Evolutionary conservation across 2,888 invertebrate genomes (phyloP).

Genomic region (Tupiocoris notatus): DNA sequence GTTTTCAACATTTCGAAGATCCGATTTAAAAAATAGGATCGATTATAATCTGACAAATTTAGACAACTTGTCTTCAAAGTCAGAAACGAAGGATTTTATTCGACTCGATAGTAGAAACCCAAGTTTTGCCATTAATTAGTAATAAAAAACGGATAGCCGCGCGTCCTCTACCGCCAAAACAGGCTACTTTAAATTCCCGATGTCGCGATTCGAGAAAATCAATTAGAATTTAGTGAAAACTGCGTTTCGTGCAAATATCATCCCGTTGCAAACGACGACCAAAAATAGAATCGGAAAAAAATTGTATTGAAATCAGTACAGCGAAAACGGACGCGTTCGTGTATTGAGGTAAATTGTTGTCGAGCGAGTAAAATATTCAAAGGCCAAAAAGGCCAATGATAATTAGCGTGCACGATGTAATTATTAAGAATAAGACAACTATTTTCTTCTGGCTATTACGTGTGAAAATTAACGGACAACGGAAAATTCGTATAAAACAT

Average conservation of each 20-base stretch:
- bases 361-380: slow-evolving; percentile 9
- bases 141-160: neutral
- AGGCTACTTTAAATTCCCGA: slow-evolving; percentile 37
- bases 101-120: too few relatives aligned
- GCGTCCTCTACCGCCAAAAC: slow-evolving; percentile 33
- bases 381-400: neutral
- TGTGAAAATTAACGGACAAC: neutral
- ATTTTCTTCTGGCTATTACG: neutral
- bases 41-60: too few relatives aligned
- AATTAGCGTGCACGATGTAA: neutral
- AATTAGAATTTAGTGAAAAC: neutral
- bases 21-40: too few relatives aligned
- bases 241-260: neutral
- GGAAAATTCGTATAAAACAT: neutral
- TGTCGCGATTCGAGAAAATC: neutral
- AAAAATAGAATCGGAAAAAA: neutral
- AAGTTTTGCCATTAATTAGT: too few relatives aligned
- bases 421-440: neutral
- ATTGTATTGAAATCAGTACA: neutral
- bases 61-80: too few relatives aligned
- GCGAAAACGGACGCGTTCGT: neutral
- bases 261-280: slow-evolving; percentile 17
- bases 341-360: slow-evolving; percentile 24
- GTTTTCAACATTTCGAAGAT: too few relatives aligned
- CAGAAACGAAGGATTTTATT: too few relatives aligned